Conservation (phyloP, 2,113 vertebrate genomes). For the Anthoscopus minutus region DNA sequence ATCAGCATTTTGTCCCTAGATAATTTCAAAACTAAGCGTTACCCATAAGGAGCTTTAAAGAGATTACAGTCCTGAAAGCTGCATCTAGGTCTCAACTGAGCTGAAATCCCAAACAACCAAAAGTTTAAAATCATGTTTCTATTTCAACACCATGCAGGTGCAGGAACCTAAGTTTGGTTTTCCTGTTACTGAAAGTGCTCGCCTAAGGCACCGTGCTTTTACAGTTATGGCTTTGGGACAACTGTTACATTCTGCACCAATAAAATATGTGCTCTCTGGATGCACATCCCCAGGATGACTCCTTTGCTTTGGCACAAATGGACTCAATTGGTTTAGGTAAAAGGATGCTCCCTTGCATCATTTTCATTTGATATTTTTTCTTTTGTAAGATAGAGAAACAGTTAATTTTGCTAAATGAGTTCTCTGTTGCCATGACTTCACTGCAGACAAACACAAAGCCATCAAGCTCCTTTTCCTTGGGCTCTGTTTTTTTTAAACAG, state of each 20-base stretch:
- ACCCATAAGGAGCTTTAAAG: background rate
- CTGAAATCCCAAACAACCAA: background rate
- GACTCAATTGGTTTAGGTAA: constrained; percentile 56
- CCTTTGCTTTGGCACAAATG: constrained; percentile 48
- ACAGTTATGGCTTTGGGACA: constrained; percentile 12
- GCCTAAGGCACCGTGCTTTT: background rate
- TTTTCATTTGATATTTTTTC: background rate
- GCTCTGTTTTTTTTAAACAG: constrained; percentile 44
- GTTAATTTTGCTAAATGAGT: constrained; percentile 68
- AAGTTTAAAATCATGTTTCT: background rate
- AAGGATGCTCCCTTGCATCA: constrained; percentile 56
- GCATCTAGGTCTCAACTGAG: background rate
- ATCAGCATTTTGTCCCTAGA: background rate
- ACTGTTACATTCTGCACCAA: constrained; percentile 29
- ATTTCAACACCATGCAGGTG: background rate
- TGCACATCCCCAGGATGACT: constrained; percentile 60
- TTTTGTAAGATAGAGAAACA: constrained; percentile 56
- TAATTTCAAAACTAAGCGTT: background rate
- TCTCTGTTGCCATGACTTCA: constrained; percentile 68
- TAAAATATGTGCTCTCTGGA: constrained; percentile 35
- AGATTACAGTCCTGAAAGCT: background rate
- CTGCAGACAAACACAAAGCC: constrained; percentile 64
- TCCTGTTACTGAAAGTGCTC: background rate
- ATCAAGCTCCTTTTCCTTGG: constrained; percentile 59
- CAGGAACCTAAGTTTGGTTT: background rate